Conservation (phyloP, 2,797 vertebrate species). For the Molossus molossus region DNA sequence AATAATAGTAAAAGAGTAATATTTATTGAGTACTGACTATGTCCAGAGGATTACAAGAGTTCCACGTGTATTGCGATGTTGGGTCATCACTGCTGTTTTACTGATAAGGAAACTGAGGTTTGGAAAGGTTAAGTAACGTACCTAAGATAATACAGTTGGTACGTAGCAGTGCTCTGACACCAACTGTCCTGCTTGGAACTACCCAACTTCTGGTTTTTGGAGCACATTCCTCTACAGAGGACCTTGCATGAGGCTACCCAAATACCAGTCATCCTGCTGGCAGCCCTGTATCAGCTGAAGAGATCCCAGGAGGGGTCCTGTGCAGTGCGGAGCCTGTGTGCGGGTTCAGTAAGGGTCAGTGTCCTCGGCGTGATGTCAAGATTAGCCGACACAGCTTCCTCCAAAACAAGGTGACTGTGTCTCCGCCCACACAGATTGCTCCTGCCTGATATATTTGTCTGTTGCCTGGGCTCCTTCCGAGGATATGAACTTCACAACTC, state of each 20-base stretch:
- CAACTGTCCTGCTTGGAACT: not conserved
- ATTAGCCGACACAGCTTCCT: not conserved
- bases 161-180: not conserved
- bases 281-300: not conserved
- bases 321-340: not conserved
- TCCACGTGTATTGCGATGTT: not conserved
- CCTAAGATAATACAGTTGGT: not conserved
- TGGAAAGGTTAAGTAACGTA: not conserved
- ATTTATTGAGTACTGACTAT: not conserved
- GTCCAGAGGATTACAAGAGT: not conserved
- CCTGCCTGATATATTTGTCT: not conserved
- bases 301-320: not conserved
- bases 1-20: not conserved
- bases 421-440: not conserved
- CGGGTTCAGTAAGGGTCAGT: not conserved
- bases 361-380: not conserved
- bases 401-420: not conserved
- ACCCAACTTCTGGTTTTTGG: not conserved
- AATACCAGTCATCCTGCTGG: not conserved
- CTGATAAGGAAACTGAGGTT: not conserved
- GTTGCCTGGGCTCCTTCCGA: not conserved
- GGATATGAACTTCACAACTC: not conserved
- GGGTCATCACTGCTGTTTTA: not conserved
- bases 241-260: not conserved
- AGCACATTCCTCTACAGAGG: not conserved